Evolutionary conservation across 2,113 vertebrate genomes (phyloP), one percentile per base, ranked within the genome.

Genomic region (Aptenodytes patagonicus): DNA sequence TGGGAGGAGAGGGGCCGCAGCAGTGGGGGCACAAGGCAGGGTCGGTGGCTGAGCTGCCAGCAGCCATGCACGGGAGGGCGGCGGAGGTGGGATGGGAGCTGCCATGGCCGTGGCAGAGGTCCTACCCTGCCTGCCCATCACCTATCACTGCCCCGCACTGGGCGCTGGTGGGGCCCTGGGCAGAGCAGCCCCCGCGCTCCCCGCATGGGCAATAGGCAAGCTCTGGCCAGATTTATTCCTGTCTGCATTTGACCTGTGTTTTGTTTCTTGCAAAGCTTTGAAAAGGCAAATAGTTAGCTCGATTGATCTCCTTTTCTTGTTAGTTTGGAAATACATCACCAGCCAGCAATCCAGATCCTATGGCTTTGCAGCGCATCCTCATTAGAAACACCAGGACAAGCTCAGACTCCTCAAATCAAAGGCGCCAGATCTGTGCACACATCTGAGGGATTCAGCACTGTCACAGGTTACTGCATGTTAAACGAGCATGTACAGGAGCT

Each of bases 401-500:
- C 86, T 87, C 65, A 32, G 42, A 9, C 22, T 44, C 70, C 70
- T 49, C 51, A 44, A 16, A 69, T 80, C 94, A 75, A 87, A 68
- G 72, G 68, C 14, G 0, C 17, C 7, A 9, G 52, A 22, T 71
- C 64, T 6, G 54, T 17, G 70, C 26, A 13, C 78, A 57, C 60
- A 47, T 54, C 61, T 51, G 73, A 83, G 72, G 36, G 19, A 34
- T 25, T 44, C 34, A 4, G 51, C 3, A 0, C 51, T 24, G 58
- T 38, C 76, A 66, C 55, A 6, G n/a, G n/a, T 9, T 36, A 31
- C 66, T 47, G 71, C 31, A 4, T 15, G 25, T 26, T 29, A 26
- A 73, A 31, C 0, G 2, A 28, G 42, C 1, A 1, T 2, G 0
- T 11, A 24, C 6, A 1, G 52, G n/a, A 26, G 10, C 46, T 57